Evolutionary conservation across 2,797 vertebrate species (phyloP), one percentile per base, ranked within the genome.

Genomic region (Sandelia bainsii): DNA sequence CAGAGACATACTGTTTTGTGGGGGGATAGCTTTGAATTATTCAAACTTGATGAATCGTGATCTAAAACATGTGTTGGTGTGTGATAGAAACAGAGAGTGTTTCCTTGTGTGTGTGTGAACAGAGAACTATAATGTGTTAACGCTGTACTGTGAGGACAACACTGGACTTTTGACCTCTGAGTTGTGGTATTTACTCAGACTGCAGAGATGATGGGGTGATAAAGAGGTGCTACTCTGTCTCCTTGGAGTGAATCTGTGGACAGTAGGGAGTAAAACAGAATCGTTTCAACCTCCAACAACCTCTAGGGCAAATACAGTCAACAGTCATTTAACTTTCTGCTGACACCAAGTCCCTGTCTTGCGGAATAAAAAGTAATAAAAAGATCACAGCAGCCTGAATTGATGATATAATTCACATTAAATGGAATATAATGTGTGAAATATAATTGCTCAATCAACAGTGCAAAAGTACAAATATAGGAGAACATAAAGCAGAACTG

Each of bases 131-230:
- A 61, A 79, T 68, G 81, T 58, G 76, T 77, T 70, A 68, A 85
- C 67, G 48, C 60, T 62, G 65, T 75, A 50, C 62, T 48, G 66
- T 50, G 71, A 85, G 73, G 78, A 75, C 69, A 27, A 32, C 13
- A 6, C 66, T 87, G 91, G 86, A 93, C 91, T 81, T 84, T 87
- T 90, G 88, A 92, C 88, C 86, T 69, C 56, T 42, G 64, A 50
- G 77, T 85, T 19, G 53, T 6, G 11, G 16, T 90, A 86, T 89
- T 90, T 91, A 78, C 83, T 75, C 77, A 80, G 44, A n/a, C 78
- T 4, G 62, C 60, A 19, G 68, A 75, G 87, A 80, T 80, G 83
- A 89, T 73, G 71, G 82, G 73, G 66, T 45, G 80, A 88, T 91
- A 88, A 91, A 83, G 74, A 91, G 68, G 78, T 84, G 72, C 71